Evolutionary conservation across 2,888 invertebrate genomes (phyloP).

Genomic region (Monochamus alternatus): DNA sequence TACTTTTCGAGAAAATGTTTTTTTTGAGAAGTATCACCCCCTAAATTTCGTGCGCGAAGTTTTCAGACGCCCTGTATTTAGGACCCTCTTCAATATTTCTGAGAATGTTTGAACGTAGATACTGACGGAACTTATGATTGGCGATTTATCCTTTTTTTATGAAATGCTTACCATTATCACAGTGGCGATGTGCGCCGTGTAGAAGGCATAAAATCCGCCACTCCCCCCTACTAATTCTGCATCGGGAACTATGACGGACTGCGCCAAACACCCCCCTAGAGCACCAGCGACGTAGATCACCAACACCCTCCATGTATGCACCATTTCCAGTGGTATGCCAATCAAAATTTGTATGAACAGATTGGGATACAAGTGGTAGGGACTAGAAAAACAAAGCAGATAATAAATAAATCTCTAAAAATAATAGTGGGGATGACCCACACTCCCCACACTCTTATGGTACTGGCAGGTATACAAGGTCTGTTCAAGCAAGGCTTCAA

Average conservation of each 20-base stretch:
- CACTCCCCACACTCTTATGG: background rate
- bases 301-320: constrained; percentile 93
- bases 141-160: background rate
- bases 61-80: too few relatives aligned
- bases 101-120: too few relatives aligned
- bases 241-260: constrained; percentile 83
- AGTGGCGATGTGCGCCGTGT: constrained; percentile 93
- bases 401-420: background rate
- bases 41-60: too few relatives aligned
- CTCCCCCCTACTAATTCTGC: constrained; percentile 92
- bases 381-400: constrained; percentile 71
- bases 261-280: constrained; percentile 85
- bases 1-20: too few relatives aligned
- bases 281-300: constrained; percentile 88
- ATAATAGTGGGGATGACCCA: too few relatives aligned
- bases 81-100: too few relatives aligned
- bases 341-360: constrained; percentile 91
- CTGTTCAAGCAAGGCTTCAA: too few relatives aligned
- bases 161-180: constrained; percentile 81
- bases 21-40: too few relatives aligned
- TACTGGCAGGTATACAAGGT: constrained; percentile 5
- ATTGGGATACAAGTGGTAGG: constrained; percentile 90
- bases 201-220: constrained; percentile 93
- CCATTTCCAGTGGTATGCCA: constrained; percentile 95
- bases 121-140: background rate